phyloP scores from a whole-genome alignment of 1,140 invertebrate species.

The Drosophila bocki region DNA sequence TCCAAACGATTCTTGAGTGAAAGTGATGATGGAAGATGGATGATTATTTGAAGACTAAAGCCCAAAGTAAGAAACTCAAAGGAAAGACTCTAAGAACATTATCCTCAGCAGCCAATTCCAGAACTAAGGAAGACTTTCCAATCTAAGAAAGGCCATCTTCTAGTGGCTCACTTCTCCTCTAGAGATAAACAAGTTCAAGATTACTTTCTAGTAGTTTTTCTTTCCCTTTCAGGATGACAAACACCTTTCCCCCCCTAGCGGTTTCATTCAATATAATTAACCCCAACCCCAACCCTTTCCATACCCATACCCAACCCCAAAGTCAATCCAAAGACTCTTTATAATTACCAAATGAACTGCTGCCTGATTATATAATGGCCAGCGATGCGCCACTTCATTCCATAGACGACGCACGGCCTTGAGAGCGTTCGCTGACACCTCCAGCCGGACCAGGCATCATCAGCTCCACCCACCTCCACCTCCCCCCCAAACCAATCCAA shows the following conservation, averaged over 20 bases:
- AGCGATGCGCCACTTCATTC: conserved; percentile 65
- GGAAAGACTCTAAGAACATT: not conserved
- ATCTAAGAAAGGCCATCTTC: not conserved
- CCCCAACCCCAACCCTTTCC: not conserved
- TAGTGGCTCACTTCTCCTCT: too few species aligned
- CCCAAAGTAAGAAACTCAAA: not conserved
- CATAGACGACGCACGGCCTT: conserved; percentile 61
- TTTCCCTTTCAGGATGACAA: conserved; percentile 29
- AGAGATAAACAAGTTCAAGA: not conserved
- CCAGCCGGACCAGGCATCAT: conserved; percentile 30
- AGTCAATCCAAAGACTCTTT: conserved; percentile 25
- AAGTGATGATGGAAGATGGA: not conserved
- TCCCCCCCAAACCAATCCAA: not conserved
- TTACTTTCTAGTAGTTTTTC: not conserved
- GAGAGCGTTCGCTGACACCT: conserved; percentile 73
- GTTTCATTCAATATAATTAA: conserved; percentile 8
- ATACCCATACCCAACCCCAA: too few species aligned
- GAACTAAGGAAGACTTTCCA: not conserved
- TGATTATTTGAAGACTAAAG: not conserved
- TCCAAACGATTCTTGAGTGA: conserved; percentile 5
- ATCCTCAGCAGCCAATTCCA: not conserved
- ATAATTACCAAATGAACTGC: conserved; percentile 68
- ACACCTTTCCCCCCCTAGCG: conserved; percentile 35
- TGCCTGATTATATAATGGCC: conserved; percentile 68
- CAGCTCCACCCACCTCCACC: conserved; percentile 1